These are phyloP conservation scores for Netelia fuscicornis DNA, from an alignment of 2,888 invertebrate species.

Conservation along the genomic window DNA sequence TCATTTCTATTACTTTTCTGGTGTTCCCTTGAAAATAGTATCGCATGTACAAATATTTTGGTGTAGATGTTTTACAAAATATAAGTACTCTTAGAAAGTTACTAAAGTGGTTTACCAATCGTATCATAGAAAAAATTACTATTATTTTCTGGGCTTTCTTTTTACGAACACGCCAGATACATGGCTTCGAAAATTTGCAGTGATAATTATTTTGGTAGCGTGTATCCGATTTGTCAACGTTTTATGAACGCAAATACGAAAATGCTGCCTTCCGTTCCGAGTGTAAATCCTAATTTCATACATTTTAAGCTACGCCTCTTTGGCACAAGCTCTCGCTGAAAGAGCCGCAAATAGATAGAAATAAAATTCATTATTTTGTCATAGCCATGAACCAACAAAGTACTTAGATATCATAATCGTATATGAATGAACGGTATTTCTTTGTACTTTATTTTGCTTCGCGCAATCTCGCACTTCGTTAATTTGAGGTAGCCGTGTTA, in stretches of 20 bases:
- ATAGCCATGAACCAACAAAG: not conserved
- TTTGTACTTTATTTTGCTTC: conserved; percentile 37
- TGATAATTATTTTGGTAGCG: not conserved
- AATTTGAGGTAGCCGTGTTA: conserved; percentile 50
- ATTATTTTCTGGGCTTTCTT: not conserved
- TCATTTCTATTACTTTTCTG: conserved; percentile 14
- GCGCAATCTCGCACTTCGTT: conserved; percentile 23
- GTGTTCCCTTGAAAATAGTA: conserved; percentile 34
- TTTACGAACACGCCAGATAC: not conserved
- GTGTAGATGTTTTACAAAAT: conserved; percentile 65
- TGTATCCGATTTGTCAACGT: no score
- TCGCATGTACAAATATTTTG: conserved; percentile 43
- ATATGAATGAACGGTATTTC: conserved; percentile 21
- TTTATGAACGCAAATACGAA: not conserved
- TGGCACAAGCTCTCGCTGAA: conserved; percentile 53
- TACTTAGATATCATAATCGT: conserved; percentile 13
- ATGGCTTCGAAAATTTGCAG: not conserved
- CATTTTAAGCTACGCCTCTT: conserved; percentile 23
- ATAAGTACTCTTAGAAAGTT: conserved; percentile 26
- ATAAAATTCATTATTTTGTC: conserved; percentile 11
- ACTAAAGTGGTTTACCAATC: conserved; percentile 23
- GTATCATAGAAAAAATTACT: conserved; percentile 28
- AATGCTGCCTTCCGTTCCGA: not conserved
- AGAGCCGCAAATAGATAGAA: not conserved
- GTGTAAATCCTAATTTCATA: not conserved